These are phyloP conservation scores for Agrochola lota DNA, from an alignment of 2,888 invertebrate genomes.

Conservation along the genomic window DNA sequence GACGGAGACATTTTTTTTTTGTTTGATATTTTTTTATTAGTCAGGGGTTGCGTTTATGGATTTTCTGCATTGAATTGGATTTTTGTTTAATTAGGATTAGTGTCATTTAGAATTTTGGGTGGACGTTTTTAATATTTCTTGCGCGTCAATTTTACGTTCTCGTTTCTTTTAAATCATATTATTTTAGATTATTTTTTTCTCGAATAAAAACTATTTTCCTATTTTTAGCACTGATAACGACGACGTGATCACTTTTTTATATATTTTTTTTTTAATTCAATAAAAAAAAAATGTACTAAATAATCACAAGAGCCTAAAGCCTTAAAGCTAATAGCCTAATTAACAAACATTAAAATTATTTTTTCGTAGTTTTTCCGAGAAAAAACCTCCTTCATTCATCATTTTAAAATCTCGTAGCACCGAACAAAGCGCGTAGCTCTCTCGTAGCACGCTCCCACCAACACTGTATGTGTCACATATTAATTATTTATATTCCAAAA, in stretches of 20 bases:
- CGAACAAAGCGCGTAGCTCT: slow-evolving; percentile 59
- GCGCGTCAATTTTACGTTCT: neutral
- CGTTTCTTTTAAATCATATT: neutral
- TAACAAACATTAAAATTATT: neutral
- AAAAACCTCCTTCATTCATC: slow-evolving; percentile 37
- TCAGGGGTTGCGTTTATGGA: neutral
- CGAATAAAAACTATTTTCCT: neutral
- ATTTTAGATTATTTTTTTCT: neutral
- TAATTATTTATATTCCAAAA: slow-evolving; percentile 48
- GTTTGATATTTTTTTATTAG: neutral
- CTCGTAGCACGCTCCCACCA: slow-evolving; percentile 74
- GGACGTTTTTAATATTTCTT: neutral
- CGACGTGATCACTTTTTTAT: neutral
- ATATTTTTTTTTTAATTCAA: no score
- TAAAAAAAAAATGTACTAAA: neutral
- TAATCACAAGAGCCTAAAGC: neutral
- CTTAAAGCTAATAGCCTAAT: neutral
- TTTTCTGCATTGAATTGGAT: neutral
- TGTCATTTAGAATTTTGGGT: neutral
- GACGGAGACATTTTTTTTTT: slow-evolving; percentile 4
- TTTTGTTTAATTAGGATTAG: neutral
- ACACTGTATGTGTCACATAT: slow-evolving; percentile 65
- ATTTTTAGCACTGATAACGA: slow-evolving; percentile 8
- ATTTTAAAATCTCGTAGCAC: slow-evolving; percentile 67
- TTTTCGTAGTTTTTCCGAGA: neutral